phyloP scores from a whole-genome alignment of 1,140 invertebrate species.

The Paracyclopina nana region DNA sequence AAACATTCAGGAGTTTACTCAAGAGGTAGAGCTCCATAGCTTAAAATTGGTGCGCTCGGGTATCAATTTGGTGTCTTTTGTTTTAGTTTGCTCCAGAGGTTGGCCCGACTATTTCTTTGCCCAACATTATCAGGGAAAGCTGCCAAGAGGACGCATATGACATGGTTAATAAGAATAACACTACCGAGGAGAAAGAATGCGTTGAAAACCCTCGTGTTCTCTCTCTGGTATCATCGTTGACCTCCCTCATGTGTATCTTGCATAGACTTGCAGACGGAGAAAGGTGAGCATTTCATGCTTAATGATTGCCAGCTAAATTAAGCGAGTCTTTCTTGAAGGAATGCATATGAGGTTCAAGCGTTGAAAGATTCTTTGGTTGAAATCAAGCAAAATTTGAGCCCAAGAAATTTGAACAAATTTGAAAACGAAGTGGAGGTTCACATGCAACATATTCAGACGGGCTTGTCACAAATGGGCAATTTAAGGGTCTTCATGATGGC shows the following conservation, averaged over 20 bases:
- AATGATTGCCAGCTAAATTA: background rate
- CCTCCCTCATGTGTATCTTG: constrained; percentile 6
- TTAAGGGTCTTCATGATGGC: constrained; percentile 23
- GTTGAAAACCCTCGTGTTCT: constrained; percentile 11
- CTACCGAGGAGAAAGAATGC: background rate
- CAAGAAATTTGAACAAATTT: constrained; percentile 57
- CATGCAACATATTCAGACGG: constrained; percentile 73
- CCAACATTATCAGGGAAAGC: constrained; percentile 7
- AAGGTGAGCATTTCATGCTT: background rate
- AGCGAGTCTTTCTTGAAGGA: constrained; percentile 35
- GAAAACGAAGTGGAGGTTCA: constrained; percentile 77
- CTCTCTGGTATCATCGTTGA: constrained; percentile 9
- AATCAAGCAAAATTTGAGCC: constrained; percentile 55
- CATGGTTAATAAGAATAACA: constrained; percentile 13
- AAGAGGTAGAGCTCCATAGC: constrained; percentile 33
- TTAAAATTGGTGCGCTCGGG: background rate
- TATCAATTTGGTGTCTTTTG: constrained; percentile 4
- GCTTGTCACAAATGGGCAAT: constrained; percentile 43
- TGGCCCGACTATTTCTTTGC: constrained; percentile 10
- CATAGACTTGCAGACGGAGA: constrained; percentile 9
- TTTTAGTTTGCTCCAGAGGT: constrained; percentile 13
- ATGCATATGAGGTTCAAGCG: constrained; percentile 75
- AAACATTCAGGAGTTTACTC: constrained; percentile 58
- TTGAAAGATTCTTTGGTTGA: constrained; percentile 76
- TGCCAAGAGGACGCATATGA: constrained; percentile 14